Conservation (phyloP, 2,888 invertebrate genomes). For the Torymus aiolomorphi region DNA sequence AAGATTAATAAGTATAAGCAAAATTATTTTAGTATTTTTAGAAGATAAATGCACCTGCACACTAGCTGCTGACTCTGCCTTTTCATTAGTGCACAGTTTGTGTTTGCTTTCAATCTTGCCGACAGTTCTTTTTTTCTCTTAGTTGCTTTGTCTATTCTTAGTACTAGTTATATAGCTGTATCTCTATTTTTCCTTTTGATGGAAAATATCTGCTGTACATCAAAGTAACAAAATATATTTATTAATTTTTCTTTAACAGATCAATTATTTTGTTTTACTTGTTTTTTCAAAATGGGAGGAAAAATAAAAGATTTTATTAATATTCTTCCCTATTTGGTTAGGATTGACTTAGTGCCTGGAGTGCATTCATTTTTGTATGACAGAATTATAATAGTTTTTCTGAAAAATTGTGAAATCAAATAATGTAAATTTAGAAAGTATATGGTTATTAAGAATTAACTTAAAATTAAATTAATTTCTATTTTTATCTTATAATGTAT, state of each 20-base stretch:
- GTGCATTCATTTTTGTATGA: no score
- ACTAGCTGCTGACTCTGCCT: not conserved
- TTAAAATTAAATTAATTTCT: no score
- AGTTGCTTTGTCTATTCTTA: constrained; percentile 46
- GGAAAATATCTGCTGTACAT: not conserved
- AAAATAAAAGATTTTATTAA: not conserved
- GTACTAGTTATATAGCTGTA: constrained; percentile 42
- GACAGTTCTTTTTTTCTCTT: constrained; percentile 26
- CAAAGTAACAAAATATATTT: not conserved
- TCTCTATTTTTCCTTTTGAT: constrained; percentile 39
- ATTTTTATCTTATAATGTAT: not conserved
- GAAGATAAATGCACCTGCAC: not conserved
- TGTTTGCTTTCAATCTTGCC: constrained; percentile 25
- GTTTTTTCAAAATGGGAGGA: not conserved
- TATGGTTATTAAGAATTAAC: no score
- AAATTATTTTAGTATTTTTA: not conserved
- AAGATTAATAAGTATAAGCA: no score
- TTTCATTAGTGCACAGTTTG: not conserved
- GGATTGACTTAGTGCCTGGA: not conserved
- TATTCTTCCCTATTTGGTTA: constrained; percentile 36
- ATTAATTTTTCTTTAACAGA: constrained; percentile 9
- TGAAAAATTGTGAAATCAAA: no score
- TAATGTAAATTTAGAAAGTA: no score
- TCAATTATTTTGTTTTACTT: not conserved
- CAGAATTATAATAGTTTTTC: no score